phyloP scores from a whole-genome alignment of 2,113 vertebrate genomes.

The human (Homo sapiens) region GRCh38 chr4:92857501-92858000 shows the following conservation, averaged over 20 bases:
- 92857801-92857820: neutral
- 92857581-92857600: neutral
- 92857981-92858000: neutral
- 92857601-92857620: neutral
- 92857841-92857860: neutral
- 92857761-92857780: neutral
- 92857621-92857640: neutral
- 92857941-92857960: neutral
- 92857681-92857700: neutral
- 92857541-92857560: neutral
- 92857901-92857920: neutral
- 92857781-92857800: neutral
- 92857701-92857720: neutral
- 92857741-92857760: neutral
- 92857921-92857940: neutral
- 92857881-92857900: neutral
- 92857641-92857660: neutral
- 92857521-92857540: neutral
- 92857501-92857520: neutral
- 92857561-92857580: neutral
- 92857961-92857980: neutral
- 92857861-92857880: neutral
- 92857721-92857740: neutral
- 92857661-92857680: neutral
- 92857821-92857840: neutral